Conservation (phyloP, 35 echinoderm and acorn worm genomes). For the Anneissia japonica region DNA sequence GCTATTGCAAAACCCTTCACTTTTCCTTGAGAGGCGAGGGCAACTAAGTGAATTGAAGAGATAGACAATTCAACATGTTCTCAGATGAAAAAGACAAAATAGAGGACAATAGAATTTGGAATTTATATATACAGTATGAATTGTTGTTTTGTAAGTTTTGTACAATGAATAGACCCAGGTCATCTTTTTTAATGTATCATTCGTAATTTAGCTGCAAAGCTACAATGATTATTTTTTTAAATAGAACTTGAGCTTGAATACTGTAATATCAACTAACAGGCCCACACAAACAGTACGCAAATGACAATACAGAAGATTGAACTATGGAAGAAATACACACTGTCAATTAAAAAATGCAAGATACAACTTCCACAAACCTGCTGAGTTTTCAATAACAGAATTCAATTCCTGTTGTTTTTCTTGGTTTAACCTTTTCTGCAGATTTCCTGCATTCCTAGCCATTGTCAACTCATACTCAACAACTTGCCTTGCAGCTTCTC, state of each 20-base stretch:
- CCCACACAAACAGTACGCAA: slow-evolving; percentile 20
- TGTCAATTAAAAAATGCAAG: not conserved
- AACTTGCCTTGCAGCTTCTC: slow-evolving; percentile 67
- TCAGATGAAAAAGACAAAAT: too few species aligned
- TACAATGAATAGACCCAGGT: too few species aligned
- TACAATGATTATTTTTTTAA: not conserved
- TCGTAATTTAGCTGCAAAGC: slow-evolving; percentile 21
- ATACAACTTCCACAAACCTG: slow-evolving; percentile 29
- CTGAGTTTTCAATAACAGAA: slow-evolving; percentile 37
- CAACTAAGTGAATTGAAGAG: too few species aligned
- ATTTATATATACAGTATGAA: too few species aligned
- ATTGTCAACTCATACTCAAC: slow-evolving; percentile 79
- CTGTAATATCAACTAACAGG: slow-evolving; percentile 2
- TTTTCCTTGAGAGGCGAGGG: too few species aligned
- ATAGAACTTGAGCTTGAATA: slow-evolving; percentile 12
- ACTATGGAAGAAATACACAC: slow-evolving; percentile 1
- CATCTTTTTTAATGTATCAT: too few species aligned
- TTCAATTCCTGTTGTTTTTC: slow-evolving; percentile 48
- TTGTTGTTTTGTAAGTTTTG: too few species aligned
- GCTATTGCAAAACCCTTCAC: too few species aligned
- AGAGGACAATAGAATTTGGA: too few species aligned
- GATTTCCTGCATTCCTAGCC: slow-evolving; percentile 43
- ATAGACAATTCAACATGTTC: too few species aligned
- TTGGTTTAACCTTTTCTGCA: slow-evolving; percentile 32
- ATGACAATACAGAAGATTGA: slow-evolving; percentile 36